phyloP scores from a whole-genome alignment of 2,888 invertebrate species.

The Epinotia ramella region DNA sequence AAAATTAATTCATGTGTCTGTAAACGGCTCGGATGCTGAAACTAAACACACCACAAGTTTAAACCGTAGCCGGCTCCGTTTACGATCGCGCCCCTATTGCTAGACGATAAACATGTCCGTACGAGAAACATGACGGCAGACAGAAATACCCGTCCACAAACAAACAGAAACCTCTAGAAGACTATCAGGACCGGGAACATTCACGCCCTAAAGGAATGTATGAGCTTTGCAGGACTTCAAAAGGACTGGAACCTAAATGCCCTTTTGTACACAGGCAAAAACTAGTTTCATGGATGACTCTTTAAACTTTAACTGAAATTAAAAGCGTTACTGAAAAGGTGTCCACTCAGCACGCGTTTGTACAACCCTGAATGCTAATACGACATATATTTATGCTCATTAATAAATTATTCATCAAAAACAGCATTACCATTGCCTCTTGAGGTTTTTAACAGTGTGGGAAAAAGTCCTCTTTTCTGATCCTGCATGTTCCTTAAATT shows the following conservation, averaged over 20 bases:
- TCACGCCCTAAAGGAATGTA: too few relatives aligned
- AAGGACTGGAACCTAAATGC: background rate
- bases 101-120: slow-evolving; percentile 75
- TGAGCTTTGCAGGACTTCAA: too few relatives aligned
- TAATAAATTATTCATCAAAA: too few relatives aligned
- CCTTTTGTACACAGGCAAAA: background rate
- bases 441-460: too few relatives aligned
- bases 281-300: background rate
- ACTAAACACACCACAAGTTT: slow-evolving; percentile 64
- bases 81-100: slow-evolving; percentile 68
- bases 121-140: slow-evolving; percentile 65
- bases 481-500: too few relatives aligned
- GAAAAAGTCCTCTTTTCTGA: too few relatives aligned
- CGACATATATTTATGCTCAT: too few relatives aligned
- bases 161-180: slow-evolving; percentile 60
- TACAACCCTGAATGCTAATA: too few relatives aligned
- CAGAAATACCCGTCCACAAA: slow-evolving; percentile 72
- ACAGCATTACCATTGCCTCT: too few relatives aligned
- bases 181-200: slow-evolving; percentile 10
- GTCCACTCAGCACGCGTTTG: too few relatives aligned
- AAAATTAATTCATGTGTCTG: slow-evolving; percentile 39
- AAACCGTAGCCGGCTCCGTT: slow-evolving; percentile 66
- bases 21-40: slow-evolving; percentile 55
- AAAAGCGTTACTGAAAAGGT: too few relatives aligned
- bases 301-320: too few relatives aligned